Percentiles rank a stretch among this genome's conserved stretches.
phyloP scores from a whole-genome alignment of 1,140 invertebrate species.

The Rhagoletis pomonella region DNA sequence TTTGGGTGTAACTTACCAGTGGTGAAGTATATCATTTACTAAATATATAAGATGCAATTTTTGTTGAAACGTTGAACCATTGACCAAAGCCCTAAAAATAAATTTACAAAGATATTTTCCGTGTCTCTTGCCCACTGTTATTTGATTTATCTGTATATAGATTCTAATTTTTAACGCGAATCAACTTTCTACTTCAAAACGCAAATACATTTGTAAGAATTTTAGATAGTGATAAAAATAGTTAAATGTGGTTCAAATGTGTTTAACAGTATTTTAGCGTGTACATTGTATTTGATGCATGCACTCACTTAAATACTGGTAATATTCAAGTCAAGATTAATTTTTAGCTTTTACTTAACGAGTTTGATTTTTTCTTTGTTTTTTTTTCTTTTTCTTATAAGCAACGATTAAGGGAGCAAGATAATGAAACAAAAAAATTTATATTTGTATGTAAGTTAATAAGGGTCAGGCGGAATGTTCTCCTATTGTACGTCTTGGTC shows the following conservation, averaged over 20 bases:
- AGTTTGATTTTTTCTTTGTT: no score
- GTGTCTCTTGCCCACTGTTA: constrained; percentile 54
- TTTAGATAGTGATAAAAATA: background rate
- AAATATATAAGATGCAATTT: constrained; percentile 98
- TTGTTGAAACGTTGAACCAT: constrained; percentile 87
- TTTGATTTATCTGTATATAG: constrained; percentile 48
- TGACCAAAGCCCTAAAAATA: constrained; percentile 83
- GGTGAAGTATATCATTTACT: constrained; percentile 97
- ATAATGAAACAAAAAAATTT: constrained; percentile 26
- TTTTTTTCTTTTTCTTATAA: background rate
- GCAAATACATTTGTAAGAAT: background rate
- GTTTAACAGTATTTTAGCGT: background rate
- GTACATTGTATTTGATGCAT: constrained; percentile 6
- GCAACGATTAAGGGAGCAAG: constrained; percentile 36
- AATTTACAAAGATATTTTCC: constrained; percentile 73
- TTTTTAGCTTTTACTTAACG: background rate
- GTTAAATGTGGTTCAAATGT: background rate
- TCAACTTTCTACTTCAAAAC: background rate
- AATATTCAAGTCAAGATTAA: background rate
- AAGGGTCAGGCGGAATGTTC: constrained; percentile 30
- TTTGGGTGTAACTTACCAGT: constrained; percentile 86
- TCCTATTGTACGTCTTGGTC: constrained; percentile 43
- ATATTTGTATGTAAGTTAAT: constrained; percentile 22
- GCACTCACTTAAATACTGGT: constrained; percentile 1
- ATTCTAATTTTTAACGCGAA: constrained; percentile 57